Evolutionary conservation across 1,140 invertebrate species (phyloP), one percentile per base, ranked within the genome.

Genomic region (Ganaspis sp.): DNA sequence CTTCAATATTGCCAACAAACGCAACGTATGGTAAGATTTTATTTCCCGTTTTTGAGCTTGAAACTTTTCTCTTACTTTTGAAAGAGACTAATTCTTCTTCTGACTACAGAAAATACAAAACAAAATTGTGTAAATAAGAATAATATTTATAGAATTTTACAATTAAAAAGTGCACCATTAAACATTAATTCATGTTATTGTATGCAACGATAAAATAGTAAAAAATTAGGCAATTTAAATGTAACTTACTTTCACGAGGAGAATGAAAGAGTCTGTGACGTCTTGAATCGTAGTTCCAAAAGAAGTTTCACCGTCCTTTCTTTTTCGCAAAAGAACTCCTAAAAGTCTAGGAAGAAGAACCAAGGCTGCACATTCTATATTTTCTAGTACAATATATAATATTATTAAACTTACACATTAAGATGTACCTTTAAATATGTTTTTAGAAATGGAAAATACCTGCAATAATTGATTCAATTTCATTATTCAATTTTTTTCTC

Each of bases 311-410:
- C 69, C 2, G 19, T 58, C 69, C 34, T 71, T 72, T 15, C 74
- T 76, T 19, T 76, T 76, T 15, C 74, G 69, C 6, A n/a, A 21
- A 0, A 76, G 6, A 23, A 69, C 26, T 45, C 74, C 74, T 26
- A 76, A 76, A 17, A 76, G 26, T 69, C 15, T 21, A 34, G 74
- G 69, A n/a, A 76, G 23, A 64, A 37, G 72, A 1, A 76, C n/a
- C 19, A 76, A 69, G 2, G 74, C 70, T 29, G 12, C 40, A 42
- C n/a, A n/a, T n/a, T n/a, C n/a, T n/a, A n/a, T n/a, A n/a, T n/a
- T n/a, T n/a, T n/a, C n/a, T n/a, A n/a, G n/a, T n/a, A n/a, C n/a
- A n/a, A n/a, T n/a, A n/a, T n/a, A n/a, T n/a, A n/a, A n/a, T n/a
- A n/a, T n/a, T n/a, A n/a, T n/a, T n/a, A n/a, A n/a, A n/a, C n/a